phyloP scores from a whole-genome alignment of 2,888 invertebrate species.

The Furcula furcula region DNA sequence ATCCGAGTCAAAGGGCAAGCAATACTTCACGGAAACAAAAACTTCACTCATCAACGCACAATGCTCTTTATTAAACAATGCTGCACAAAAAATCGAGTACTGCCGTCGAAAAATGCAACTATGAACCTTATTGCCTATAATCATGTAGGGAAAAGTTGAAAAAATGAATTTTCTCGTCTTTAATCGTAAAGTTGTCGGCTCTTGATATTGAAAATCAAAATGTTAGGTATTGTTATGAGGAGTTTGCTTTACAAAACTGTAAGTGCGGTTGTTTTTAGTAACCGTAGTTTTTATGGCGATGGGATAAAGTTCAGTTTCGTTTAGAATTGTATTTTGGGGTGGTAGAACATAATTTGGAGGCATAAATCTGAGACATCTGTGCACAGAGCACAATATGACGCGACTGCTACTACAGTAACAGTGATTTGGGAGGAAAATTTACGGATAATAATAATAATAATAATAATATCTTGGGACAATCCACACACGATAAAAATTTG shows the following conservation, averaged over 20 bases:
- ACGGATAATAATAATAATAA: too few species aligned
- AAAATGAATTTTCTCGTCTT: not conserved
- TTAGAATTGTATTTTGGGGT: not conserved
- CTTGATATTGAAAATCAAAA: slow-evolving; percentile 31
- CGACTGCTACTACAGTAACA: slow-evolving; percentile 6
- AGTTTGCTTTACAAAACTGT: slow-evolving; percentile 1
- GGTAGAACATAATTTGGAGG: slow-evolving; percentile 5
- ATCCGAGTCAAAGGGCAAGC: slow-evolving; percentile 36
- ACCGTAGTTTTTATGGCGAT: not conserved
- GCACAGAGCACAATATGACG: slow-evolving; percentile 31
- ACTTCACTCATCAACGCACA: slow-evolving; percentile 33
- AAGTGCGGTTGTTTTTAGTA: not conserved
- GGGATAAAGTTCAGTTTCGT: slow-evolving; percentile 4
- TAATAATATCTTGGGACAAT: too few species aligned
- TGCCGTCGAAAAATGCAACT: not conserved
- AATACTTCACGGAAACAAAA: slow-evolving; percentile 40
- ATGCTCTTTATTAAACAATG: slow-evolving; percentile 19
- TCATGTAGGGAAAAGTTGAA: not conserved
- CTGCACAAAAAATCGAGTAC: slow-evolving; percentile 1
- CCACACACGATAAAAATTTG: too few species aligned
- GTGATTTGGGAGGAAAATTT: not conserved
- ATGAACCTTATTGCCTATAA: not conserved
- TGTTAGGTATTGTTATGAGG: slow-evolving; percentile 21
- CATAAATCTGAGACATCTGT: slow-evolving; percentile 40
- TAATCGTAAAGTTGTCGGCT: not conserved